Evolutionary conservation across 2,888 invertebrate genomes (phyloP).

Genomic region (Anoncus sp.): DNA sequence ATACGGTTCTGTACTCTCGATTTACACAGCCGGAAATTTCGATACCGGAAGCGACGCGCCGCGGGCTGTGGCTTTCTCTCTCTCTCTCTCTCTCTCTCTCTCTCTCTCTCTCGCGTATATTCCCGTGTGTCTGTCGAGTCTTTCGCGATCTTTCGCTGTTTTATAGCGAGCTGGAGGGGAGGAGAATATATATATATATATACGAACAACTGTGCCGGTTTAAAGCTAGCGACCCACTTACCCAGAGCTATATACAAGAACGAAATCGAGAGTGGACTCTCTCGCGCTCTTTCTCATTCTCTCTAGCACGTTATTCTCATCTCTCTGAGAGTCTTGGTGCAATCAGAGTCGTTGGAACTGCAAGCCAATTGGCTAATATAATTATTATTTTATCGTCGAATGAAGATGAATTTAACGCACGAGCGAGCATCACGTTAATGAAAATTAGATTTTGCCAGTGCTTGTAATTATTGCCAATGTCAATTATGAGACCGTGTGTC

Average conservation of each 20-base stretch:
- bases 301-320: too few relatives aligned
- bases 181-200: too few relatives aligned
- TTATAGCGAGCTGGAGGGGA: conserved; percentile 3
- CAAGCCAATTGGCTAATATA: too few relatives aligned
- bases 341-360: too few relatives aligned
- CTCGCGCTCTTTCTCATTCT: conserved; percentile 46
- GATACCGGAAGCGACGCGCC: conserved; percentile 78
- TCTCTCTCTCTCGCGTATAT: conserved; percentile 27
- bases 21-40: conserved; percentile 80
- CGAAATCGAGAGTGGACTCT: conserved; percentile 77
- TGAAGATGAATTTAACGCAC: too few relatives aligned
- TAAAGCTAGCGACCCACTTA: conserved; percentile 78
- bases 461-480: too few relatives aligned
- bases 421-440: too few relatives aligned
- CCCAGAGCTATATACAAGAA: conserved; percentile 78
- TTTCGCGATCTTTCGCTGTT: conserved; percentile 53
- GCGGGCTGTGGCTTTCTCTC: conserved; percentile 52
- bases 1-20: conserved; percentile 66
- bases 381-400: too few relatives aligned
- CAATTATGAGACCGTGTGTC: too few relatives aligned
- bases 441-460: too few relatives aligned
- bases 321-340: too few relatives aligned
- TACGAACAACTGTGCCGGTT: conserved; percentile 46
- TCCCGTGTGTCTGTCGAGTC: conserved; percentile 16
- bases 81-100: conserved; percentile 9